Evolutionary conservation across 1,140 invertebrate genomes (phyloP), one percentile per base, ranked within the genome.

Genomic region (Chionoecetes opilio): DNA sequence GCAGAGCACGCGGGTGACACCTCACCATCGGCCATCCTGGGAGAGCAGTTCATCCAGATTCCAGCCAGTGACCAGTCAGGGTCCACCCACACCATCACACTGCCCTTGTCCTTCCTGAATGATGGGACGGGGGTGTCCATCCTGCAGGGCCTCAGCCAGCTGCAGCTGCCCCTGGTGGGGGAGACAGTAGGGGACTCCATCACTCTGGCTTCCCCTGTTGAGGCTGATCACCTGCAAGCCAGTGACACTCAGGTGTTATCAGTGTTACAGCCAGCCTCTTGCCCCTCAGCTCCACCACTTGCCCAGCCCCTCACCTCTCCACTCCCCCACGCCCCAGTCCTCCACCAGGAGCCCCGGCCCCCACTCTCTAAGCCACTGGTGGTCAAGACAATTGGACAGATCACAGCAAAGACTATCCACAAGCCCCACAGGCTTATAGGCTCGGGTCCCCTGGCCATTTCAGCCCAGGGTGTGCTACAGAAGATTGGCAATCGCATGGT

Each of bases 401-500:
- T 32, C 6, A n/a, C 89, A 46, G 89, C 82, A 11, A 93, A 93
- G 41, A 38, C 87, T 41, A 75, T 9, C 31, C 87, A 93, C 6
- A 92, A 95, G 37, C 75, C 86, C 34, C 93, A 84, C 53, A 95
- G 94, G 34, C 84, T 96, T 11, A 87, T 96, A 37, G 96, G 96
- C 26, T 93, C 93, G 84, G 96, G 96, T 35, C 96, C 96, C 14
- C 29, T 94, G 41, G 96, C 96, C n/a, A 96, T 96, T 46, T 95
- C 94, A 63, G 96, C 96, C 29, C 96, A 96, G 38, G 96, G 96
- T 31, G 93, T 96, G 89, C 85, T 96, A 26, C 96, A 96, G 89
- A 94, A 95, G 37, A 95, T 96, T 41, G 96, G 96, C 41, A 95
- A 95, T 37, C 85, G 96, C n/a, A 85, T 95, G 85, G 96, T 96